Percentiles rank a stretch among this genome's conserved stretches.
phyloP scores from a whole-genome alignment of 2,113 vertebrate species.

The Mellivora capensis region DNA sequence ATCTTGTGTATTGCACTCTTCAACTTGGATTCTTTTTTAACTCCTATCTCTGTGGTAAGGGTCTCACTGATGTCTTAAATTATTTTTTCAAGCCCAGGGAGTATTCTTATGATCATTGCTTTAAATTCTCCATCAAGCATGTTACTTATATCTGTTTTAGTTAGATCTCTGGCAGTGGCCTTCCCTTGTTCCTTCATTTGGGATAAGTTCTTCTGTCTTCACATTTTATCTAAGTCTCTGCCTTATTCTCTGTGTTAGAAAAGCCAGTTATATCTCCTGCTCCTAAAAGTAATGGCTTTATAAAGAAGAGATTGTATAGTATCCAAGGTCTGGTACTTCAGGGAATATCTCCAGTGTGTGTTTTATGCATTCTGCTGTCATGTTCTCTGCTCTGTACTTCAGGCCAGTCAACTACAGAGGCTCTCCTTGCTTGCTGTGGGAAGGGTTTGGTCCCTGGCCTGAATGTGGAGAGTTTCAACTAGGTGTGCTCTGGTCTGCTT shows the following conservation, averaged over 20 bases:
- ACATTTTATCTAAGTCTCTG: background rate
- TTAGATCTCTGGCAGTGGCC: too few species aligned
- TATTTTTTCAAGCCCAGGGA: background rate
- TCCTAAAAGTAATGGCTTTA: background rate
- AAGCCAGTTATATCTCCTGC: background rate
- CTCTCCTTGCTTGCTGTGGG: background rate
- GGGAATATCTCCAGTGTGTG: background rate
- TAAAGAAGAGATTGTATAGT: background rate
- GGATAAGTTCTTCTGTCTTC: background rate
- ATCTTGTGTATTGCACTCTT: background rate
- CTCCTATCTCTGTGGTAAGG: background rate
- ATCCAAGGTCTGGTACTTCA: background rate
- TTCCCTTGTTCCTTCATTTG: background rate
- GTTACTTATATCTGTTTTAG: too few species aligned
- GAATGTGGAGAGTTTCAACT: background rate
- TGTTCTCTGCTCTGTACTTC: background rate
- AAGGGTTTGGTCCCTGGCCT: background rate
- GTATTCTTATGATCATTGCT: background rate
- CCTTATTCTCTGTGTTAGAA: background rate
- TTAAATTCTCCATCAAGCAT: background rate
- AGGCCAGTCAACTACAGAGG: background rate
- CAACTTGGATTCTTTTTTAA: background rate
- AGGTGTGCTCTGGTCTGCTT: background rate
- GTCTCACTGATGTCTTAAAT: background rate
- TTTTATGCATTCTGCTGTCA: background rate